These are phyloP conservation scores for Aselliscus stoliczkanus DNA, from an alignment of 2,797 vertebrate genomes.

Conservation along the genomic window DNA sequence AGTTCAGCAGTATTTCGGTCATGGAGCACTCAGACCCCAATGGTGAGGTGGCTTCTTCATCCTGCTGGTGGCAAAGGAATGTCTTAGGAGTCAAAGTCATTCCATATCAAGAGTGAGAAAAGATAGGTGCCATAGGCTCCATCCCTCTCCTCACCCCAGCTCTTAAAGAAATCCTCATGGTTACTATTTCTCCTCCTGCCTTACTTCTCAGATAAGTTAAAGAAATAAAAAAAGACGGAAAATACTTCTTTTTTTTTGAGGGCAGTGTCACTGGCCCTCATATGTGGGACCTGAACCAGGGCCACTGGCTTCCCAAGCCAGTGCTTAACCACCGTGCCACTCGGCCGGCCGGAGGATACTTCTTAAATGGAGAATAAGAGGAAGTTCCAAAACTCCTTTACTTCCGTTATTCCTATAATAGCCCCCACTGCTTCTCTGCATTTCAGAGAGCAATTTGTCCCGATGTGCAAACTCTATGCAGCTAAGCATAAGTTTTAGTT, in stretches of 20 bases:
- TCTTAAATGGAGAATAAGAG: background rate
- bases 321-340: too few species aligned
- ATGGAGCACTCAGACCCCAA: background rate
- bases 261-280: too few species aligned
- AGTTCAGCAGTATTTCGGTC: background rate
- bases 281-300: too few species aligned
- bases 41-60: fast-evolving
- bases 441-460: background rate
- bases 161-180: background rate
- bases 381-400: background rate
- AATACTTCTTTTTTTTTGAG: too few species aligned
- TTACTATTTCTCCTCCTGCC: background rate
- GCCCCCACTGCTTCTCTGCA: background rate
- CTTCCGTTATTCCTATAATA: conserved; percentile 19
- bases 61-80: background rate
- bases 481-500: background rate
- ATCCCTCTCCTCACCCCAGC: background rate
- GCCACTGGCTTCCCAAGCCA: too few species aligned
- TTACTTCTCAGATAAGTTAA: background rate
- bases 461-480: background rate
- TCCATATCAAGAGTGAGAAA: fast-evolving
- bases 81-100: background rate
- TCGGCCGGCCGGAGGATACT: too few species aligned
- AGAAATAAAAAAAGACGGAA: background rate
- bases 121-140: background rate